Evolutionary conservation across 2,113 vertebrate genomes (phyloP), one percentile per base, ranked within the genome.

Genomic region (Macrotis lagotis): DNA sequence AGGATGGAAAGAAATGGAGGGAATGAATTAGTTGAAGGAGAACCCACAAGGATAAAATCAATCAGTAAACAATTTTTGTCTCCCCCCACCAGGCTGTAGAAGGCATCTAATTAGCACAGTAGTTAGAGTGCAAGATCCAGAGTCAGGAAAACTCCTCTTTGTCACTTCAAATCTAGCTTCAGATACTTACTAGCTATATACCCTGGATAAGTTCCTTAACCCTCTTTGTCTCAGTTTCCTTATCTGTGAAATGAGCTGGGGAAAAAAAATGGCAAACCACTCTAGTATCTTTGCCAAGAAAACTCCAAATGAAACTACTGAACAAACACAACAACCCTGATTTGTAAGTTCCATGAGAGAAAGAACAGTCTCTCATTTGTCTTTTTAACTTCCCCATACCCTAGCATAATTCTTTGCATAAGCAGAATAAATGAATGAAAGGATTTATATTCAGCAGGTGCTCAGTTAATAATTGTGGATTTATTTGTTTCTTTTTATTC

Each of bases 401-500:
- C 37, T 74, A n/a, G 37, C 37, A n/a, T 9, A n/a, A 37, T 66
- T 11, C 31, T 66, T 37, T 37, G 3, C 16, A 66, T 66, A 66
- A 66, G n/a, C 44, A 83, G 66, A 83, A 83, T 24, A 83, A 44
- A 44, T 44, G 19, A 83, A 83, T 83, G 37, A 22, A 44, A 44
- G 14, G 66, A 44, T 19, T 83, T 83, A 44, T 24, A 44, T 83
- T 24, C 7, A 44, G n/a, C n/a, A 83, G 66, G 37, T 83, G 19
- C 25, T 92, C 44, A 51, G 44, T 90, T 50, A 66, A 48, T 50
- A 59, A 25, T 50, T 14, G 53, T 28, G 51, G 28, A 48, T 50
- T 49, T 6, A 53, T 90, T 50, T 48, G 6, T 90, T 91, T 95
- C 28, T 92, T 95, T 53, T 91, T 37, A 14, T 94, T n/a, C 19